Evolutionary conservation across 37 sponge, comb jelly and placozoan species (phyloP), one percentile per base, ranked within the genome.

Genomic region (Chondrilla cf. caribensis): DNA sequence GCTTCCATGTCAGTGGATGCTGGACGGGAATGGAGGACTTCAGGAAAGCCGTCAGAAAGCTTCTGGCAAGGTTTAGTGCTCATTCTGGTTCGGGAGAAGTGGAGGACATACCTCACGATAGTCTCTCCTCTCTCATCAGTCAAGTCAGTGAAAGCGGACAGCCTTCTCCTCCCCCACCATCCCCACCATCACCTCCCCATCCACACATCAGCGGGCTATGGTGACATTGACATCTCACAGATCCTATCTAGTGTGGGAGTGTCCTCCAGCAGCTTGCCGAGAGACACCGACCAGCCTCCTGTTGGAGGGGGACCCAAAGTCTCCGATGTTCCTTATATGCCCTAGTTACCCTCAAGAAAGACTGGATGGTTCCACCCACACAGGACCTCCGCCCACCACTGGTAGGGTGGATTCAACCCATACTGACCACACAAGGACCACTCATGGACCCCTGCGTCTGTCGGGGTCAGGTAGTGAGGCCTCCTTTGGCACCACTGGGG

Each of bases 121-220:
- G 72, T 19, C 72, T 70, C 40, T 70, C 72, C 3, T 70, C 72
- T 38, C 72, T 70, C 3, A 37, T 70, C 37, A 70, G 72, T 70
- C 72, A 70, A 70, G 72, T 18, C 6, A 70, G 39, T 38, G 21
- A 38, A 29, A 19, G 40, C 6, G 51, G 51, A 6, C 51, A 47
- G 9, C 11, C 11, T 62, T n/a, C 25, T n/a, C 64, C 25, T 7
- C 29, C 64, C 29, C 5, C 4, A 28, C 29, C 15, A 29, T 15
- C 7, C 64, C 25, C 4, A 62, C 64, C 29, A 19, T 28, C 8
- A 62, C 29, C 64, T 62, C 29, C 15, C 15, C 29, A n/a, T 62
- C 64, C 64, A 62, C 64, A 62, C 29, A 28, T 9, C 29, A 62
- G 29, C 64, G 5, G 64, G 64, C 15, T 6, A n/a, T 15, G 22